A percentile compares a stretch with the other conserved stretches of the same genome.
Conservation (phyloP, 2,888 invertebrate species). For the Stenolophus ochropezus region DNA sequence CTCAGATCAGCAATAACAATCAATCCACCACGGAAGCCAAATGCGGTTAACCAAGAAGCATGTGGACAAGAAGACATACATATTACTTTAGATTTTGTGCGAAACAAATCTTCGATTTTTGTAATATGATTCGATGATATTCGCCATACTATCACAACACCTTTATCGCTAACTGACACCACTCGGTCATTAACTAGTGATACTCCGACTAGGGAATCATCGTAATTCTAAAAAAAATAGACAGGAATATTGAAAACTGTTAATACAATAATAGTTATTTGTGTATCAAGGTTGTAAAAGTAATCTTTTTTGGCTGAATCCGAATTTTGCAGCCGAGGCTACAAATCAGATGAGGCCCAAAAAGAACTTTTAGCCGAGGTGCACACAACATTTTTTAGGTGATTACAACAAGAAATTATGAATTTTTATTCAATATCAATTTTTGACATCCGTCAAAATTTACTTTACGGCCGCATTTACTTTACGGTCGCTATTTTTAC, state of each 20-base stretch:
- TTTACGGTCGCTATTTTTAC: too few species aligned
- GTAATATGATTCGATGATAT: slow-evolving; percentile 74
- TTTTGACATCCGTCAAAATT: too few species aligned
- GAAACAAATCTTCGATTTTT: slow-evolving; percentile 69
- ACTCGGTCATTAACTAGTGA: slow-evolving; percentile 73
- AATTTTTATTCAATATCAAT: too few species aligned
- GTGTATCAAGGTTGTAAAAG: too few species aligned
- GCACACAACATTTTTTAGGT: too few species aligned
- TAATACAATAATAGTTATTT: neutral
- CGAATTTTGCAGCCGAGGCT: too few species aligned
- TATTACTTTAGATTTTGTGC: slow-evolving; percentile 74
- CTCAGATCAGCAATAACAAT: slow-evolving; percentile 73
- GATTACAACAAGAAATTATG: too few species aligned
- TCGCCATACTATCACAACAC: slow-evolving; percentile 76
- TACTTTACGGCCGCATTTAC: too few species aligned
- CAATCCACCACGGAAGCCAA: slow-evolving; percentile 76
- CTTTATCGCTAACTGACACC: slow-evolving; percentile 74
- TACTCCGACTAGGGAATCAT: slow-evolving; percentile 73
- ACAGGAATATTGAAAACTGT: too few species aligned
- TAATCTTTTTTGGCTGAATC: too few species aligned
- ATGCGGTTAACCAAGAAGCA: slow-evolving; percentile 75
- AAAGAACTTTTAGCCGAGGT: too few species aligned
- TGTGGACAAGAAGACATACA: slow-evolving; percentile 78
- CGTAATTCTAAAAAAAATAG: slow-evolving; percentile 57
- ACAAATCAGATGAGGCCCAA: too few species aligned